These are phyloP conservation scores for Reticulitermes speratus DNA, from an alignment of 1,140 invertebrate species.

Conservation along the genomic window DNA sequence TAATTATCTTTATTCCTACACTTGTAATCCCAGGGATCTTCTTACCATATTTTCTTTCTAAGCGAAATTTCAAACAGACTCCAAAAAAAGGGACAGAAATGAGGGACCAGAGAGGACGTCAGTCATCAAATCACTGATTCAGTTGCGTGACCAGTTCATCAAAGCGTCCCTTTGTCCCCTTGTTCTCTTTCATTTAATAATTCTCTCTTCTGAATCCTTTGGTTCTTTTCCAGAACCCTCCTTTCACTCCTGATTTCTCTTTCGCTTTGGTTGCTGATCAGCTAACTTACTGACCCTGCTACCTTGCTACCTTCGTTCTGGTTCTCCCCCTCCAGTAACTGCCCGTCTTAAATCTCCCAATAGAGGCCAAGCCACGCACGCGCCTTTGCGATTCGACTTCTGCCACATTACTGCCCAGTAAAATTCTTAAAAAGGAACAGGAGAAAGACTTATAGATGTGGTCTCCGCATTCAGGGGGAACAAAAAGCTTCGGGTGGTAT, in stretches of 20 bases:
- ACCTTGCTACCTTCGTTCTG: neutral
- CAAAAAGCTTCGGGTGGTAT: neutral
- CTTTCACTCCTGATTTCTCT: neutral
- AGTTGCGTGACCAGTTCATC: neutral
- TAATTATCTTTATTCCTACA: too few relatives aligned
- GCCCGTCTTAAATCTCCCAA: neutral
- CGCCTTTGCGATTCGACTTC: neutral
- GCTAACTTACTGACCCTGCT: neutral
- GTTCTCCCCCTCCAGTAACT: neutral
- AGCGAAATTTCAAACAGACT: neutral
- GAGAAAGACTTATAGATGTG: neutral
- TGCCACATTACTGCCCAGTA: neutral
- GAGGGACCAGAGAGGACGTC: neutral
- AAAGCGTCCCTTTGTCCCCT: neutral
- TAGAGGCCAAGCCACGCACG: neutral
- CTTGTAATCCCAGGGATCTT: too few relatives aligned
- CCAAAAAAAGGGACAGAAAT: neutral
- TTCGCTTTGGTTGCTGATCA: neutral
- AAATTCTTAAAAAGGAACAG: neutral
- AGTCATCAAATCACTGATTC: neutral
- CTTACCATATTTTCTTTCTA: too few relatives aligned
- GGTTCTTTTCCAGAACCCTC: neutral
- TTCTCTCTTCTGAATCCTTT: neutral
- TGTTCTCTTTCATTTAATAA: neutral
- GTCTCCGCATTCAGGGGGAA: neutral